Conservation (phyloP, 2,113 vertebrate species). For the Trichechus manatus region DNA sequence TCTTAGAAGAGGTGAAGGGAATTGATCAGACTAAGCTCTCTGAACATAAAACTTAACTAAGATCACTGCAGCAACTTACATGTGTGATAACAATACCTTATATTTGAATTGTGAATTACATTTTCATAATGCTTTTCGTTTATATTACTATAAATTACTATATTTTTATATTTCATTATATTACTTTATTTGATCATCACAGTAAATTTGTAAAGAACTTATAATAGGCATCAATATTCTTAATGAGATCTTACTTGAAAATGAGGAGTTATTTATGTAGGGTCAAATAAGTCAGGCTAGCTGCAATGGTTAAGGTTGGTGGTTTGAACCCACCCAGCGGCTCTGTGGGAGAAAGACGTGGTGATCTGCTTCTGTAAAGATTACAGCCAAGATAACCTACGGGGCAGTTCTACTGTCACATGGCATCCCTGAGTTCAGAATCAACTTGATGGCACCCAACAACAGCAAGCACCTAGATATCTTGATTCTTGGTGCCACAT, state of each 20-base stretch:
- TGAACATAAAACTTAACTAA: conserved; percentile 5
- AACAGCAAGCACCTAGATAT: not conserved
- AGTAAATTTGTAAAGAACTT: not conserved
- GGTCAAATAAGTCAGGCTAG: not conserved
- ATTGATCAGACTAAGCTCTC: not conserved
- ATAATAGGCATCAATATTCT: not conserved
- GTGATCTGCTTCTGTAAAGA: too few species aligned
- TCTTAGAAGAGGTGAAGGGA: conserved; percentile 12
- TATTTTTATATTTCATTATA: not conserved
- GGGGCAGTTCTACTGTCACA: too few species aligned
- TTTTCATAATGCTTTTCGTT: conserved; percentile 46
- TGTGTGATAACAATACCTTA: not conserved
- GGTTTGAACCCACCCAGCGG: not conserved
- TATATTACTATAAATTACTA: not conserved
- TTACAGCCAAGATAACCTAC: too few species aligned
- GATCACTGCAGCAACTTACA: not conserved
- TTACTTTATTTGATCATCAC: not conserved
- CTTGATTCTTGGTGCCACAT: not conserved
- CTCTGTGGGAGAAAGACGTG: too few species aligned
- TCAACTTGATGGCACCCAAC: too few species aligned
- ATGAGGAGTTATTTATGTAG: not conserved
- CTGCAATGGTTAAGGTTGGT: not conserved
- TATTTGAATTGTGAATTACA: not conserved
- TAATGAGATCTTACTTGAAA: not conserved
- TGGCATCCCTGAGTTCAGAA: too few species aligned